A percentile compares a stretch with the other conserved stretches of the same genome.
phyloP scores from a whole-genome alignment of 2,888 invertebrate species.

The Neuroscelio doddi region DNA sequence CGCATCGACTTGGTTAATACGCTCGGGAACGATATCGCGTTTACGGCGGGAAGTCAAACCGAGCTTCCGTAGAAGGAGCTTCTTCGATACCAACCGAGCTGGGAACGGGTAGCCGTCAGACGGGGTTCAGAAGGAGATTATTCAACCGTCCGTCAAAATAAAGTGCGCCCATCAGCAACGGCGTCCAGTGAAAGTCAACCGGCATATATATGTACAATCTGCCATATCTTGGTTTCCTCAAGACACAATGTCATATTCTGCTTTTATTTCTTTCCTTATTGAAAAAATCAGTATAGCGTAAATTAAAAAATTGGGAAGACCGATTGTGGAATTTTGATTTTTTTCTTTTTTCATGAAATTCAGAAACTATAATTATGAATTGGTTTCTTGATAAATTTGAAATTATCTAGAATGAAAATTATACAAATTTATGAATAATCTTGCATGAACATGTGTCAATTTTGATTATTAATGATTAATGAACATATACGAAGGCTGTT shows the following conservation, averaged over 20 bases:
- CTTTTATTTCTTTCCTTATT: too few species aligned
- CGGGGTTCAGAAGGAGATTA: slow-evolving; percentile 58
- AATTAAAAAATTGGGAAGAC: too few species aligned
- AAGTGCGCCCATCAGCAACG: slow-evolving; percentile 60
- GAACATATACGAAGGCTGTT: too few species aligned
- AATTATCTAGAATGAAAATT: too few species aligned
- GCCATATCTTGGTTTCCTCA: slow-evolving; percentile 50
- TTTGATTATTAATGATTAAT: too few species aligned
- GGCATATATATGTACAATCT: slow-evolving; percentile 59
- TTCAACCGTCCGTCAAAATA: slow-evolving; percentile 67
- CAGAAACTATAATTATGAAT: too few species aligned
- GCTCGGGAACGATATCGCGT: slow-evolving; percentile 35
- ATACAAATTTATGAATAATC: too few species aligned
- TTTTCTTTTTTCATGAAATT: too few species aligned
- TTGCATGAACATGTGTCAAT: too few species aligned
- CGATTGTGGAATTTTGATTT: too few species aligned
- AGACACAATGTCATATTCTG: slow-evolving; percentile 55
- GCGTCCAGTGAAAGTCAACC: slow-evolving; percentile 55
- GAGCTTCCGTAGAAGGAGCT: slow-evolving; percentile 63
- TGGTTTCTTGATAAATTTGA: too few species aligned
- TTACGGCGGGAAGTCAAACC: slow-evolving; percentile 34
- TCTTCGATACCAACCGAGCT: slow-evolving; percentile 35
- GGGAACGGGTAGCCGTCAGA: slow-evolving; percentile 41
- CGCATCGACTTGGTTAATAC: slow-evolving; percentile 13
- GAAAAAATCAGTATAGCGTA: too few species aligned